Conservation (phyloP, 1,140 invertebrate species). For the Hylaeus volcanicus region DNA sequence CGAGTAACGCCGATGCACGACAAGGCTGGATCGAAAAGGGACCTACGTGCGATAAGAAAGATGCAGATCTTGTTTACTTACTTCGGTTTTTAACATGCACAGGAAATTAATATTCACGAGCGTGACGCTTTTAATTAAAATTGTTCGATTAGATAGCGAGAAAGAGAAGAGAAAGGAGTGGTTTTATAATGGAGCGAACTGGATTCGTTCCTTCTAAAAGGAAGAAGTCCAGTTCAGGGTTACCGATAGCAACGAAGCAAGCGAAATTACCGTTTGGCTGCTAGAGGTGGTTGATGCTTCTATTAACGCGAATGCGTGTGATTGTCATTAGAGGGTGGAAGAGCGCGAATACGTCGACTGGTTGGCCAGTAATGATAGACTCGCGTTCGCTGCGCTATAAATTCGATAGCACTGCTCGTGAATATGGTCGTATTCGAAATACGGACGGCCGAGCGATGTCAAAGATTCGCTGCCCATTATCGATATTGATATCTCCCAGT, state of each 20-base stretch:
- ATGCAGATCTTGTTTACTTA: no score
- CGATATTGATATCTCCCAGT: constrained; percentile 32
- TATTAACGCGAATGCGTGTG: constrained; percentile 16
- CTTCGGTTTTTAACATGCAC: no score
- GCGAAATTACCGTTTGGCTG: constrained; percentile 12
- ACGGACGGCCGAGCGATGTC: background rate
- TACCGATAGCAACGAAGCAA: background rate
- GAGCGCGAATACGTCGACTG: constrained; percentile 25
- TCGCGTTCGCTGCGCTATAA: constrained; percentile 9
- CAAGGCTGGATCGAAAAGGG: background rate
- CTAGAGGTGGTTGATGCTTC: background rate
- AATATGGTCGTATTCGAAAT: background rate
- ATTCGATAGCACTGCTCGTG: constrained; percentile 17
- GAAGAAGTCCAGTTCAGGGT: background rate
- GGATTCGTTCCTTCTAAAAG: no score
- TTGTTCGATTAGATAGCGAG: no score
- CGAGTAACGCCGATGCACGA: background rate
- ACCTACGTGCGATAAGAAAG: no score
- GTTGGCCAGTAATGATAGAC: constrained; percentile 34
- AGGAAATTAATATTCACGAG: no score
- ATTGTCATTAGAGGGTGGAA: constrained; percentile 30
- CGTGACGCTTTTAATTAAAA: no score
- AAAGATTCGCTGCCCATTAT: constrained; percentile 31
- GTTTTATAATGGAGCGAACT: no score
- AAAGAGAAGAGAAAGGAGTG: no score